Conservation (phyloP, 35 echinoderm and acorn worm genomes). For the Chiridota heheva region DNA sequence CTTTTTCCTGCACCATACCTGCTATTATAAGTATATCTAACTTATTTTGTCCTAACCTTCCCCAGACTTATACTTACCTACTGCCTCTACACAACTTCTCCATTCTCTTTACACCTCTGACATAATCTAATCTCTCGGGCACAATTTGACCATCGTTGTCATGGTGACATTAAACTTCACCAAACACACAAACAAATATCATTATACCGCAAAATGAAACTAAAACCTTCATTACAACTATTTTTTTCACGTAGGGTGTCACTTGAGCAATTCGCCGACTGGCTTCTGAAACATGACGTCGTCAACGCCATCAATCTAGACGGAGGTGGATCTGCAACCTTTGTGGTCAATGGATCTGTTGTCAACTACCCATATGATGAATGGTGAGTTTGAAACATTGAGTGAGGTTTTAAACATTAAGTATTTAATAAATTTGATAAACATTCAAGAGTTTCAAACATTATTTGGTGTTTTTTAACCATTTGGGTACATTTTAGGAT, state of each 20-base stretch:
- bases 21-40: no score
- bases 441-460: not conserved
- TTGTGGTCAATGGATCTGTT: conserved; percentile 62
- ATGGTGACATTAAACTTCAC: no score
- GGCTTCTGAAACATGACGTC: conserved; percentile 47
- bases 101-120: no score
- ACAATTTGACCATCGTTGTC: no score
- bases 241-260: conserved; percentile 16
- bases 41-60: no score
- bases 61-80: no score
- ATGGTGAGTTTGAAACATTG: conserved; percentile 37
- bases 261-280: conserved; percentile 34
- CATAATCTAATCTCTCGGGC: no score
- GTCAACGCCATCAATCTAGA: conserved; percentile 77
- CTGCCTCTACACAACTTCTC: no score
- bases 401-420: not conserved
- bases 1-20: no score
- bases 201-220: no score
- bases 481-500: not conserved
- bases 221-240: no score
- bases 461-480: not conserved
- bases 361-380: conserved; percentile 58
- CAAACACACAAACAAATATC: no score
- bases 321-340: conserved; percentile 66
- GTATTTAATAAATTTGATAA: not conserved